Evolutionary conservation across 2,888 invertebrate species (phyloP).

Genomic region (Idaea aversata): DNA sequence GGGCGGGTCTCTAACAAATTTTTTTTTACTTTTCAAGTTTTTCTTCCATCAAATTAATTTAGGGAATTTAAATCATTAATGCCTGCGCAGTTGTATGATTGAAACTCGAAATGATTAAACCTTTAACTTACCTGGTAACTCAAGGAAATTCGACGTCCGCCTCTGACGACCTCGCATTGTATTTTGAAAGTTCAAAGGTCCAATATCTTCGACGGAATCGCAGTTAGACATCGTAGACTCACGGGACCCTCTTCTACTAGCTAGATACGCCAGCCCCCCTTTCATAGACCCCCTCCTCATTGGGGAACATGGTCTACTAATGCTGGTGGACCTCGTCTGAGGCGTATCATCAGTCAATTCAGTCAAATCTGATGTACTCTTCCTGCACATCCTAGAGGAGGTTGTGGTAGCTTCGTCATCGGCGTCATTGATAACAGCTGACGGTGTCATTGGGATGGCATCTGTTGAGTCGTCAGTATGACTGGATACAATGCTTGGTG

Average conservation of each 20-base stretch:
- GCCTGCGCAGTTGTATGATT: background rate
- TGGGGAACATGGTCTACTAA: slow-evolving; percentile 83
- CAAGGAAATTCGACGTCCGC: slow-evolving; percentile 92
- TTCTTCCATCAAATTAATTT: too few species aligned
- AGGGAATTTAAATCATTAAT: background rate
- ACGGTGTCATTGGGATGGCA: slow-evolving; percentile 66
- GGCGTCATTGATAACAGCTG: slow-evolving; percentile 63
- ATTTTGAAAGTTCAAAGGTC: slow-evolving; percentile 89
- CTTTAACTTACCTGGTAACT: slow-evolving; percentile 86
- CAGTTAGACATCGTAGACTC: slow-evolving; percentile 87
- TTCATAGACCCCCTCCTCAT: slow-evolving; percentile 85
- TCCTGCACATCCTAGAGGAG: slow-evolving; percentile 80
- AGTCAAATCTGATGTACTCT: slow-evolving; percentile 88
- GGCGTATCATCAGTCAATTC: slow-evolving; percentile 82
- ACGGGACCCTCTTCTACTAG: slow-evolving; percentile 92
- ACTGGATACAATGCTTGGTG: slow-evolving; percentile 74
- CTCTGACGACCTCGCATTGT: slow-evolving; percentile 88
- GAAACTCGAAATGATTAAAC: background rate
- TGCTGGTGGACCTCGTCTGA: slow-evolving; percentile 81
- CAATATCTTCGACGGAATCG: slow-evolving; percentile 85
- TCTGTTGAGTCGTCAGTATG: slow-evolving; percentile 73
- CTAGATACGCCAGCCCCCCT: slow-evolving; percentile 88
- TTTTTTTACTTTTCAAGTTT: too few species aligned
- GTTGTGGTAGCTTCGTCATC: slow-evolving; percentile 72
- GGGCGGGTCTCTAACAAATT: too few species aligned